Evolutionary conservation across 2,113 vertebrate species (phyloP).

Genomic region (Ahaetulla prasina): DNA sequence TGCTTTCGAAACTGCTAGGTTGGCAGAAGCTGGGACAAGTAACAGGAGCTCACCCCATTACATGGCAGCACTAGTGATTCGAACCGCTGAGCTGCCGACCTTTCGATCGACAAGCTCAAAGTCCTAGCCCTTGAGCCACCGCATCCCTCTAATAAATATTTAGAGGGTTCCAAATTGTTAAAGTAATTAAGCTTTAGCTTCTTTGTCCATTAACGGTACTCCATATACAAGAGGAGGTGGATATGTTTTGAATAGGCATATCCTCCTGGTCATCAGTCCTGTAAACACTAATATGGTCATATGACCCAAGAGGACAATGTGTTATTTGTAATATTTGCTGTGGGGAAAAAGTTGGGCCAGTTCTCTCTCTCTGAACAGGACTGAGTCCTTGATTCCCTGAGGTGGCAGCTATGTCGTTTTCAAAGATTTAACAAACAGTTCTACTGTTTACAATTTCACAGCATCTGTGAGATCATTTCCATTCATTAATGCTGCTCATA

Average conservation of each 20-base stretch:
- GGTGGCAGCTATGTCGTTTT: not conserved
- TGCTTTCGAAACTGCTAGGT: no score
- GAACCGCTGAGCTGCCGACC: no score
- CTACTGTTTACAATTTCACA: not conserved
- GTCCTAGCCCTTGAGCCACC: no score
- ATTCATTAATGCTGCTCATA: not conserved
- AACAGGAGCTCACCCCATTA: no score
- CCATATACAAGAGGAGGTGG: not conserved
- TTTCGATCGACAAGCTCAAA: no score
- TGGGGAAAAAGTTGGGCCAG: not conserved
- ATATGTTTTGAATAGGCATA: not conserved
- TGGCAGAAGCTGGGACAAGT: no score
- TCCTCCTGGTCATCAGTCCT: not conserved
- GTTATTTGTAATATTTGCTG: not conserved
- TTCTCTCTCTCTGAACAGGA: not conserved
- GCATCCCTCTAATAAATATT: not conserved
- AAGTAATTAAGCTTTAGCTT: not conserved
- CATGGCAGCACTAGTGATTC: no score
- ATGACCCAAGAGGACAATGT: not conserved
- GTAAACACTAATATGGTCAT: not conserved
- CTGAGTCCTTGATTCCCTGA: not conserved
- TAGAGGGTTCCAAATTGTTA: not conserved
- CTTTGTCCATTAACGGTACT: not conserved
- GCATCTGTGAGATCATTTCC: not conserved
- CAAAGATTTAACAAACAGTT: not conserved